These are phyloP conservation scores for Cottoperca gobio DNA, from an alignment of 2,797 vertebrate genomes.

Conservation along the genomic window DNA sequence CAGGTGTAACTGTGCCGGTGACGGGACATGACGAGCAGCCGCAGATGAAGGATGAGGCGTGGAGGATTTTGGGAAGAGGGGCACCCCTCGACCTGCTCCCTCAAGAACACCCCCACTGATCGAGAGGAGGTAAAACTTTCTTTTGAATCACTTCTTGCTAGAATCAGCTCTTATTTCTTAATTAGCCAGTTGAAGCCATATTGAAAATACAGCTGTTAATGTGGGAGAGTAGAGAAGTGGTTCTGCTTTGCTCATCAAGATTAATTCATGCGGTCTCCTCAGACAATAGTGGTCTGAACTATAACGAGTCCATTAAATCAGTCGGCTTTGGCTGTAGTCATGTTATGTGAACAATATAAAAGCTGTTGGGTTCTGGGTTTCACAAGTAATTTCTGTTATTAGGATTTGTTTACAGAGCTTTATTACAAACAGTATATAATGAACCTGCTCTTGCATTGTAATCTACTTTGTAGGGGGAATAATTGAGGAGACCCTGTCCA, in stretches of 20 bases:
- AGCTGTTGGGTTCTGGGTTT: conserved; percentile 32
- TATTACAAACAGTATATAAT: conserved; percentile 32
- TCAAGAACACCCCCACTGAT: conserved; percentile 89
- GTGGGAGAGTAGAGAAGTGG: conserved; percentile 46
- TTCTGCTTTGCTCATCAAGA: conserved; percentile 79
- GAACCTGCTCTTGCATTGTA: background rate
- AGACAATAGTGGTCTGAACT: conserved; percentile 63
- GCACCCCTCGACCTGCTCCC: conserved; percentile 93
- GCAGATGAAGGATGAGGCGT: conserved; percentile 99
- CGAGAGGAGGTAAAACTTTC: conserved; percentile 84
- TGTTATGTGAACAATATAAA: conserved; percentile 35
- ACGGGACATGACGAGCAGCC: conserved; percentile 97
- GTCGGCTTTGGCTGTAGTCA: conserved; percentile 26
- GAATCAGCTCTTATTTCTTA: conserved; percentile 83
- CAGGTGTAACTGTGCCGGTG: conserved; percentile 99
- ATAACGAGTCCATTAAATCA: conserved; percentile 59
- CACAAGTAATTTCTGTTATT: conserved; percentile 30
- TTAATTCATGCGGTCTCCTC: conserved; percentile 66
- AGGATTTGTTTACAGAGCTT: conserved; percentile 29
- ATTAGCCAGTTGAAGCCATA: conserved; percentile 81
- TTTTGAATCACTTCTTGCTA: conserved; percentile 78
- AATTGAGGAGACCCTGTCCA: conserved; percentile 9
- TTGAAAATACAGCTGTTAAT: conserved; percentile 84
- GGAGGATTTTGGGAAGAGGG: conserved; percentile 93
- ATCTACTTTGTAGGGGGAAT: conserved; percentile 26